These are phyloP conservation scores for Isichthys henryi DNA, from an alignment of 2,113 vertebrate species.

Conservation along the genomic window DNA sequence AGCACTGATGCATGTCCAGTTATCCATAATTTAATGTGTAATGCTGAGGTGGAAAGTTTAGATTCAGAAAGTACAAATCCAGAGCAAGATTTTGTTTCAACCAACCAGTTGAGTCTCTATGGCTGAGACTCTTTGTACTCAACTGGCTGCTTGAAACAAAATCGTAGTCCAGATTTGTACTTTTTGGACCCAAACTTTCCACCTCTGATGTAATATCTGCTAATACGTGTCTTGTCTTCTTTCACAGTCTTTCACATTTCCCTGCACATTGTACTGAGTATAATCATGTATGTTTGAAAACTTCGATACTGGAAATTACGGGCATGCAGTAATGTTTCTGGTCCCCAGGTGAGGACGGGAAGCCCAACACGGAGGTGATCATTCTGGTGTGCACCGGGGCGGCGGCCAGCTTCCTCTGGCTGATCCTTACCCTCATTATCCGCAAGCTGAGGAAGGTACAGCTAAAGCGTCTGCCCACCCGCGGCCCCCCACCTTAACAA, in stretches of 20 bases:
- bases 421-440: slow-evolving; percentile 85
- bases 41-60: background rate
- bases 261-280: background rate
- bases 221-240: background rate
- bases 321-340: background rate
- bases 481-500: background rate
- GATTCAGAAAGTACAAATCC: background rate
- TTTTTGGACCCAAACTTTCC: background rate
- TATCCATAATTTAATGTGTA: background rate
- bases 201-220: background rate
- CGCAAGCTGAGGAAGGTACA: slow-evolving; percentile 83
- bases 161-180: background rate
- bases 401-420: slow-evolving; percentile 85
- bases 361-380: slow-evolving; percentile 81
- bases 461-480: background rate
- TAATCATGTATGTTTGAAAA: background rate
- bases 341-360: slow-evolving; percentile 70
- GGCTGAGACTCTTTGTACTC: background rate
- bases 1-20: background rate
- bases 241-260: background rate
- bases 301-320: background rate
- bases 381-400: slow-evolving; percentile 82
- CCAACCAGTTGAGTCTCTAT: background rate
- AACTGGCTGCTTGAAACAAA: background rate
- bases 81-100: background rate